Conservation (phyloP, 2,888 invertebrate genomes). For the Halocaridina rubra region DNA sequence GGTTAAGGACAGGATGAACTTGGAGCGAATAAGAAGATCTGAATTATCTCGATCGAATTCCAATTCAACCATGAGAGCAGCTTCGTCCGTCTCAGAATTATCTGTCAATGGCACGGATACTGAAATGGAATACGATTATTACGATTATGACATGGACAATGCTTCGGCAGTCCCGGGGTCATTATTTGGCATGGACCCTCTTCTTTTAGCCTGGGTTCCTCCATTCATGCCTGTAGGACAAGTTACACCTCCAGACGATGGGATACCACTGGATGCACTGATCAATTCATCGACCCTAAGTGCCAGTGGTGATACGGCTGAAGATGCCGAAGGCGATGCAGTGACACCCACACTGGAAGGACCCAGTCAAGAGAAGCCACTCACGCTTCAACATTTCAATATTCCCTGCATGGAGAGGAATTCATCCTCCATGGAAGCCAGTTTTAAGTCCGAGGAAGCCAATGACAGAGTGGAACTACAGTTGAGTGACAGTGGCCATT, state of each 20-base stretch:
- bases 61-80: slow-evolving; percentile 90
- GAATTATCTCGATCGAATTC: slow-evolving; percentile 82
- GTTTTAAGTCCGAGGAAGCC: slow-evolving; percentile 29
- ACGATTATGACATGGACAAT: slow-evolving; percentile 66
- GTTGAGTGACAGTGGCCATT: background rate
- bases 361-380: background rate
- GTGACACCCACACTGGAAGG: slow-evolving; percentile 26
- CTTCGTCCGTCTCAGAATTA: slow-evolving; percentile 86
- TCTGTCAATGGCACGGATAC: slow-evolving; percentile 81
- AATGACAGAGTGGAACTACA: slow-evolving; percentile 27
- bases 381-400: slow-evolving; percentile 25
- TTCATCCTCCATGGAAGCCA: background rate
- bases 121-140: slow-evolving; percentile 67
- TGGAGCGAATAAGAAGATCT: slow-evolving; percentile 76
- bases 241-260: slow-evolving; percentile 6
- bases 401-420: background rate
- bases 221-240: slow-evolving; percentile 25
- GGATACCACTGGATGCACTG: slow-evolving; percentile 14
- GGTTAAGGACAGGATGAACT: slow-evolving; percentile 39
- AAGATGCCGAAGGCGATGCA: background rate
- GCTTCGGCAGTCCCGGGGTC: slow-evolving; percentile 66
- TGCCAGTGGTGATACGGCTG: background rate
- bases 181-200: slow-evolving; percentile 66
- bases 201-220: slow-evolving; percentile 65
- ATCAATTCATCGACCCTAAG: background rate